Conservation (phyloP, 2,888 invertebrate species). For the Rutpela maculata region DNA sequence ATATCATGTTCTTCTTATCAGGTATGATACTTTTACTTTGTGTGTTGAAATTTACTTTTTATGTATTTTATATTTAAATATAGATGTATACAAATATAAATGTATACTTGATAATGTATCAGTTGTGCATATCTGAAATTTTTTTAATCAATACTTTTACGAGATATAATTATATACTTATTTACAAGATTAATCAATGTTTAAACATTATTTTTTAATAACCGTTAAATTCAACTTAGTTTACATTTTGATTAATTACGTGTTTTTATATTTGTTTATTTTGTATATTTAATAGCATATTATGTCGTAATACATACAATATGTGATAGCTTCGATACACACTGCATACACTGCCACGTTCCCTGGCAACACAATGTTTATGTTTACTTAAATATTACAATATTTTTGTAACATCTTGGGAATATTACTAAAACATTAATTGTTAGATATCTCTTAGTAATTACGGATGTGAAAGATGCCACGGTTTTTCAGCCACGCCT, state of each 20-base stretch:
- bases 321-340: not conserved
- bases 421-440: not conserved
- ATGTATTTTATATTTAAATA: constrained; percentile 14
- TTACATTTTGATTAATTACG: not conserved
- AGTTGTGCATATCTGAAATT: not conserved
- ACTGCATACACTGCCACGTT: not conserved
- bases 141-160: not conserved
- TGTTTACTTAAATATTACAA: not conserved
- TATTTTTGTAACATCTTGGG: not conserved
- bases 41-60: too few relatives aligned
- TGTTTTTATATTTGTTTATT: not conserved
- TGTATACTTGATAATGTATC: constrained; percentile 5
- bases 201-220: not conserved
- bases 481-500: too few relatives aligned
- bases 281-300: not conserved
- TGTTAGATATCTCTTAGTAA: too few relatives aligned
- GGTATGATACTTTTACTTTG: constrained; percentile 69
- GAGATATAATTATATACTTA: not conserved
- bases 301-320: not conserved
- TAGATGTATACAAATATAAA: too few relatives aligned
- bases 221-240: not conserved
- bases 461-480: too few relatives aligned
- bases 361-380: not conserved
- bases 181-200: not conserved
- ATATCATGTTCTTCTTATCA: constrained; percentile 88